Base-by-base conservation (phyloP, 2,888 invertebrate genomes). In the Biston betularia region DNA sequence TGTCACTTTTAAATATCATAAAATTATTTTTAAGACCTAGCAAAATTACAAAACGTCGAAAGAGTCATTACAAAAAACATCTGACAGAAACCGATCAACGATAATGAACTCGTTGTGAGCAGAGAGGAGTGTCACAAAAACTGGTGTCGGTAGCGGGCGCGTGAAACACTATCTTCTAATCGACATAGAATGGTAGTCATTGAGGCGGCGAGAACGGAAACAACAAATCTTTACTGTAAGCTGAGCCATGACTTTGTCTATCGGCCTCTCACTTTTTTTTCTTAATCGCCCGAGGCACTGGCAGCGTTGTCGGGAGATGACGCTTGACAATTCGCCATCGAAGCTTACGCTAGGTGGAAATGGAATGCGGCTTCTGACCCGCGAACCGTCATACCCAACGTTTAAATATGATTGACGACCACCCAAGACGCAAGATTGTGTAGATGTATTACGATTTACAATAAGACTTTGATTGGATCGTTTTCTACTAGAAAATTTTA, bases 141-240 rank as follows among this genome's bases (percentile, higher is more conserved):
- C 80, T 89, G 85, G 89, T 86, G 85, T 90, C 91, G 85, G 93
- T 92, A 92, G 93, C 92, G 86, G 79, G 86, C 89, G 89, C 88
- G 87, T 92, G 93, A 89, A 93, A 93, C 89, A 90, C 90, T 92
- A 93, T 93, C 92, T 92, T 78, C 86, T 87, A 89, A 92, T 93
- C 92, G 91, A 91, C 89, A 92, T 86, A 92, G 92, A 93, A 90
- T 92, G 91, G 92, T 91, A 92, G 91, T 87, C 92, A 92, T 92
- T 92, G 89, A 91, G 85, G 88, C 89, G 88, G 86, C 89, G 86
- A 87, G 89, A 92, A 83, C 92, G 93, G 93, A 92, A 92, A 92
- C 89, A 90, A 91, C 89, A 90, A 92, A 91, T 92, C 92, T 89
- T 84, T 82, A 78, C 80, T 86, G 90, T 90, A 90, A 90, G 84